A percentile compares a stretch with the other conserved stretches of the same genome.
phyloP scores from a whole-genome alignment of 2,888 invertebrate species.

The Acanthosepion pharaonis region DNA sequence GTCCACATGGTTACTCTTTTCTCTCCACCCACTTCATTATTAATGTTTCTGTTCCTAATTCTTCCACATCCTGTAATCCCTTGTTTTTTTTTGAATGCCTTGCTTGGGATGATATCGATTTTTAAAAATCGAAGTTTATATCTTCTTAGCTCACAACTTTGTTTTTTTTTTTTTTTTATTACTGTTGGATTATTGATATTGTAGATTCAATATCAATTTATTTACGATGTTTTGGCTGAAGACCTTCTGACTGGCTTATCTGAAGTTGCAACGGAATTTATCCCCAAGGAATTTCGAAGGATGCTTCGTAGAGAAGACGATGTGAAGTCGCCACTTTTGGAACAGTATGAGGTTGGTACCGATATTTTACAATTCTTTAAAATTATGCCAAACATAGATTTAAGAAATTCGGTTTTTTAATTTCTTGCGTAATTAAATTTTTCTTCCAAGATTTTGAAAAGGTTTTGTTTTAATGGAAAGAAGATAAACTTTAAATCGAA shows the following conservation, averaged over 20 bases:
- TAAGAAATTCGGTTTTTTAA: not conserved
- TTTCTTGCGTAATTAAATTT: not conserved
- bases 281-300: not conserved
- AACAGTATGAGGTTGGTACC: not conserved
- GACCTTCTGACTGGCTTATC: not conserved
- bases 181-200: not conserved
- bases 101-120: too few relatives aligned
- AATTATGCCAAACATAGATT: not conserved
- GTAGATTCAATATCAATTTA: not conserved
- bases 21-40: too few relatives aligned
- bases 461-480: too few relatives aligned
- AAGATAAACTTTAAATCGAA: too few relatives aligned
- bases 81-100: too few relatives aligned
- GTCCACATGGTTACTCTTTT: too few relatives aligned
- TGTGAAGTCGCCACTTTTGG: not conserved
- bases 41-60: too few relatives aligned
- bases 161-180: not conserved
- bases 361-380: not conserved
- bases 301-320: not conserved
- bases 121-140: too few relatives aligned
- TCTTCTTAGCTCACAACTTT: too few relatives aligned
- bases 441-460: too few relatives aligned
- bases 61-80: too few relatives aligned
- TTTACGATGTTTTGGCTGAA: not conserved
- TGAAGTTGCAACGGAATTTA: not conserved